Base-by-base conservation (phyloP, 2,888 invertebrate species). In the Drosophila meridionalis region DNA sequence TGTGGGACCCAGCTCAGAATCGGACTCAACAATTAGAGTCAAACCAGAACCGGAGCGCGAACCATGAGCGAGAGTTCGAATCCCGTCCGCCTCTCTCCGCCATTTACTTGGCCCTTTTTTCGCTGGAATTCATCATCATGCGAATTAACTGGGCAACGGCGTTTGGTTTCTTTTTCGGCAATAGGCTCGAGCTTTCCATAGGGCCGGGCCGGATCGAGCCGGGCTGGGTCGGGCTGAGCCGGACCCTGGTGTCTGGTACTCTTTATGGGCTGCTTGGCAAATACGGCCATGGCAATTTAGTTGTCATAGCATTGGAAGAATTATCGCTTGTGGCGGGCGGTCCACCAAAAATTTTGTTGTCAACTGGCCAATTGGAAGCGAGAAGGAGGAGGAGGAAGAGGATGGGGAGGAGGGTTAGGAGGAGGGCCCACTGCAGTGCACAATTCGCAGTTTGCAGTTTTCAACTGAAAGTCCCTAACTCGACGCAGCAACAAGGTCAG, bases 291-390 rank as follows among this genome's bases (percentile, higher is more conserved):
- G 89, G 83, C 91, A 92, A 92, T 92, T 92, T 92, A 92, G 92
- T 92, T 92, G 91, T 92, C 92, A 92, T 91, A 92, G 91, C 90
- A 87, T 82, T 75, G 85, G 66, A 92, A 91, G 91, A 92, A 91
- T 92, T 92, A 92, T 92, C 91, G 91, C 92, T 92, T 92, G 92
- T 91, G 91, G 91, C 91, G 87, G 84, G 87, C 84, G 89, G 82
- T 73, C 78, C 86, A 80, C 86, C 86, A 82, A 92, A 91, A 91
- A 92, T 92, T 91, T 92, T 92, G 91, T 92, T 92, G 92, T 92
- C 91, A 92, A 92, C 92, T 87, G 57, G 76, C 76, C 86, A 87
- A 83, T 87, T 83, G 89, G 81, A 30, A 52, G 4, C 14, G 14
- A 38, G 26, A 30, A 7, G 42, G 48, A 65, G 32, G 0, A 30